phyloP scores from a whole-genome alignment of 2,113 vertebrate species.

The Setophaga petechia region DNA sequence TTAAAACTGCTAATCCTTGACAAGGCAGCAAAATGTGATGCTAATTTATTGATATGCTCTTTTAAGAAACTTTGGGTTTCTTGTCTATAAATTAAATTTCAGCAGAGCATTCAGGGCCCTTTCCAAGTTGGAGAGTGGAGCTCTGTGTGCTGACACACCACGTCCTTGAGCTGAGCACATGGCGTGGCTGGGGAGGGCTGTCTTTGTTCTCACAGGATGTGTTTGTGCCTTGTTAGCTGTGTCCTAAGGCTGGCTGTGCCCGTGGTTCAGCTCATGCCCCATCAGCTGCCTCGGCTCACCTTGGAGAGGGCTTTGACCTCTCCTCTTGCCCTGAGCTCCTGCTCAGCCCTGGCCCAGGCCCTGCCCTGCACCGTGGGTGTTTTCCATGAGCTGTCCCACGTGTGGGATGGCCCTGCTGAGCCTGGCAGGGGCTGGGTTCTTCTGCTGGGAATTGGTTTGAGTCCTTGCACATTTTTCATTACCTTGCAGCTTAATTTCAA shows the following conservation, averaged over 20 bases:
- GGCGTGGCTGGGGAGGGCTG: not conserved
- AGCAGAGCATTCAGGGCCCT: constrained; percentile 4
- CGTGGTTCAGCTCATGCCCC: not conserved
- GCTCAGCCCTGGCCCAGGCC: fast-evolving
- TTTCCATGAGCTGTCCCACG: not conserved
- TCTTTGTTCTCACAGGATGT: not conserved
- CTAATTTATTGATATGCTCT: constrained; percentile 41
- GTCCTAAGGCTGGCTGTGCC: not conserved
- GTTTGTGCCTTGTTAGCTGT: not conserved
- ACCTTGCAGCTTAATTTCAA: not conserved
- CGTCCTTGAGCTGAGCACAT: not conserved
- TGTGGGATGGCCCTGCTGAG: not conserved
- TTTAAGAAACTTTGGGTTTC: constrained; percentile 12
- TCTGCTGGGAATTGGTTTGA: not conserved
- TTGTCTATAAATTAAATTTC: constrained; percentile 36
- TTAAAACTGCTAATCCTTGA: constrained; percentile 51
- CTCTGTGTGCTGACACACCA: not conserved
- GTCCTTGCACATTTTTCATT: not conserved
- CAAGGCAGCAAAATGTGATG: constrained; percentile 31
- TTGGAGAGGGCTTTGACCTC: not conserved
- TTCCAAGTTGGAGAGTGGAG: not conserved
- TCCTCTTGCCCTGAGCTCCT: not conserved
- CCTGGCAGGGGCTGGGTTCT: not conserved
- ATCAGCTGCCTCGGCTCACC: not conserved
- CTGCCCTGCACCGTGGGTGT: fast-evolving